phyloP scores from a whole-genome alignment of 2,113 vertebrate genomes.

The Bufo bufo region DNA sequence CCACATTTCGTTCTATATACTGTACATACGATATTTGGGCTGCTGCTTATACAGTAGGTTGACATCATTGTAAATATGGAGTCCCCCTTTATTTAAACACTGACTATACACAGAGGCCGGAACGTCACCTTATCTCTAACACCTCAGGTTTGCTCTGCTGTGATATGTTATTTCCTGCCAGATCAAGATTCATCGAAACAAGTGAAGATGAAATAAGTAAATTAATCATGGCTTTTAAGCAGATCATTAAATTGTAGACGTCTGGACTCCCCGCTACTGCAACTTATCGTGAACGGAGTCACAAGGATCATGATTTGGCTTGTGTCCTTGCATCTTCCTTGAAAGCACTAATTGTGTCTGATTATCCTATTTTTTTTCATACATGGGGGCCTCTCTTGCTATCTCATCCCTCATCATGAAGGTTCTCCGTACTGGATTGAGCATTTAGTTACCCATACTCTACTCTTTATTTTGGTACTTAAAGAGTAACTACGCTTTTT shows the following conservation, averaged over 20 bases:
- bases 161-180: neutral
- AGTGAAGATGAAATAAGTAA: neutral
- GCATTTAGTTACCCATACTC: too few species aligned
- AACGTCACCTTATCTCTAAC: neutral
- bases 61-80: neutral
- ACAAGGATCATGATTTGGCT: neutral
- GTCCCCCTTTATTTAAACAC: neutral
- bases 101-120: neutral
- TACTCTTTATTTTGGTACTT: too few species aligned
- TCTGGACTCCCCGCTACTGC: neutral
- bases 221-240: neutral
- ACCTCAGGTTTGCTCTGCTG: neutral
- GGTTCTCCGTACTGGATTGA: too few species aligned
- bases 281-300: neutral
- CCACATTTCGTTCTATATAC: too few species aligned
- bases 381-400: too few species aligned
- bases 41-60: too few species aligned
- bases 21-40: too few species aligned
- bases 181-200: neutral
- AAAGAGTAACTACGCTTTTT: too few species aligned
- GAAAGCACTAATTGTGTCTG: neutral
- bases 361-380: neutral
- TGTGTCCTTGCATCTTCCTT: neutral
- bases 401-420: too few species aligned
- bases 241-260: neutral